Evolutionary conservation across 2,888 invertebrate genomes (phyloP).

Genomic region (Lamellibrachia satsuma): DNA sequence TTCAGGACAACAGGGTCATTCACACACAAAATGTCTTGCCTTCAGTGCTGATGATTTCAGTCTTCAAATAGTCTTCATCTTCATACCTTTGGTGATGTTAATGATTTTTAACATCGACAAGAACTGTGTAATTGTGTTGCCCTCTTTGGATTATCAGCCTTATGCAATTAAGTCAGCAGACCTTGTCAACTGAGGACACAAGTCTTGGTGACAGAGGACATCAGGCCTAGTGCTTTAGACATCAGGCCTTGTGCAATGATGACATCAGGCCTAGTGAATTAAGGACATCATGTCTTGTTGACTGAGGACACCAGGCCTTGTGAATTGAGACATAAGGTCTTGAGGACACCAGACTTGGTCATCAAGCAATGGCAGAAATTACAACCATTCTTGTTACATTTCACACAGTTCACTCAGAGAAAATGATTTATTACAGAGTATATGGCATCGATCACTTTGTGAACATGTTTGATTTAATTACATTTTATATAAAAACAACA

Average conservation of each 20-base stretch:
- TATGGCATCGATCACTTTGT: too few species aligned
- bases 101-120: too few species aligned
- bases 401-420: too few species aligned
- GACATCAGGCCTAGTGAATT: neutral
- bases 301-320: neutral
- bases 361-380: neutral
- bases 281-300: neutral
- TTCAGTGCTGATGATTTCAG: too few species aligned
- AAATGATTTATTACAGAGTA: too few species aligned
- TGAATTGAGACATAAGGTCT: neutral
- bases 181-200: neutral
- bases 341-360: neutral
- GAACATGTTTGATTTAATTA: too few species aligned
- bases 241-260: neutral
- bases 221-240: neutral
- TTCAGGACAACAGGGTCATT: neutral
- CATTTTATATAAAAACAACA: too few species aligned
- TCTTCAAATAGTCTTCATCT: too few species aligned
- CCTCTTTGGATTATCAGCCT: neutral
- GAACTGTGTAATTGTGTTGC: too few species aligned
- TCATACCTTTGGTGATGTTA: too few species aligned
- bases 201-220: neutral
- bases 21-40: neutral
- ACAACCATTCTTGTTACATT: too few species aligned
- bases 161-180: neutral